Conservation (phyloP, 1,140 invertebrate species). For the Drosophila teissieri region DNA sequence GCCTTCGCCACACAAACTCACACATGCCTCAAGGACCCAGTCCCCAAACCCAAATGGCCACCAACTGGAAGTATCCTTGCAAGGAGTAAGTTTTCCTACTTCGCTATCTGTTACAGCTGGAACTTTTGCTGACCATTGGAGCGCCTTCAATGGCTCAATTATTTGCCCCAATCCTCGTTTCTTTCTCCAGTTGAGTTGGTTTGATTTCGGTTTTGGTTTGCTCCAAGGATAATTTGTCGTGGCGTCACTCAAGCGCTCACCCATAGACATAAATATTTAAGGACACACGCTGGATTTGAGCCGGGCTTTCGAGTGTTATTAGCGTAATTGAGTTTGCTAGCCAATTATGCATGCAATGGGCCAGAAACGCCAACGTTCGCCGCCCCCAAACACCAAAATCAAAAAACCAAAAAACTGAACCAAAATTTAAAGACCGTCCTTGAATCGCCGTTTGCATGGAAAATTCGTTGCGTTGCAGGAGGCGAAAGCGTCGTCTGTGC, state of each 20-base stretch:
- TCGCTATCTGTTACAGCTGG: slow-evolving; percentile 56
- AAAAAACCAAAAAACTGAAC: not conserved
- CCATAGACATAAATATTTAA: slow-evolving; percentile 48
- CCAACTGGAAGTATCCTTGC: slow-evolving; percentile 29
- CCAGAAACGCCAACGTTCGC: slow-evolving; percentile 6
- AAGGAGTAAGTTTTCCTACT: slow-evolving; percentile 70
- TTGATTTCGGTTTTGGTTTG: slow-evolving; percentile 47
- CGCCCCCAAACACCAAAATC: not conserved
- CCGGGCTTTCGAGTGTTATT: slow-evolving; percentile 55
- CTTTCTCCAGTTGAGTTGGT: slow-evolving; percentile 54
- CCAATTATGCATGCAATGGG: slow-evolving; percentile 52
- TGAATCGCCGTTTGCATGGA: slow-evolving; percentile 39
- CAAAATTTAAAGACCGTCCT: slow-evolving; percentile 49
- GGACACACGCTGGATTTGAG: slow-evolving; percentile 42
- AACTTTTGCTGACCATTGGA: slow-evolving; percentile 74
- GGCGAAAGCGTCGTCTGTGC: slow-evolving; percentile 15
- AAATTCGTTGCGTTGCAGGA: slow-evolving; percentile 1
- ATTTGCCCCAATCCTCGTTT: slow-evolving; percentile 37
- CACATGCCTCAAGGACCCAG: slow-evolving; percentile 14
- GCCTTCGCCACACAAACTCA: slow-evolving; percentile 35
- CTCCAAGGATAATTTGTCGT: slow-evolving; percentile 43
- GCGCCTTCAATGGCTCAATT: slow-evolving; percentile 81
- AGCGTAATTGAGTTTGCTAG: slow-evolving; percentile 60
- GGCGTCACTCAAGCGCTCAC: slow-evolving; percentile 43
- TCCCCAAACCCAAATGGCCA: too few species aligned